Conservation (phyloP, 2,888 invertebrate genomes). For the Erynnis tages region DNA sequence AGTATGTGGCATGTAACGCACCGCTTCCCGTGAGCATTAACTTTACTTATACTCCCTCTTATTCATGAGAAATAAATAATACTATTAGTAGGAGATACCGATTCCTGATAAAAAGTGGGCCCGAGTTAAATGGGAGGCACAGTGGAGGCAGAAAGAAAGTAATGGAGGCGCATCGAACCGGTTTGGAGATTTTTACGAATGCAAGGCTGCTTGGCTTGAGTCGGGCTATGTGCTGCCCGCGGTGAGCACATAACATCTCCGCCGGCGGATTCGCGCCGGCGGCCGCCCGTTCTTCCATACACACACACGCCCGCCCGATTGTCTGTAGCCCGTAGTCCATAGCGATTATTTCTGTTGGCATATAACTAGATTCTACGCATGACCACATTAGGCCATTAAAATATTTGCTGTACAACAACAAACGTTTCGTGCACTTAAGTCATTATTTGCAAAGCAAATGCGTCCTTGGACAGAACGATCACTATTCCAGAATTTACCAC, state of each 20-base stretch:
- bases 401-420: slow-evolving; percentile 61
- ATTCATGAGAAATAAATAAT: slow-evolving; percentile 82
- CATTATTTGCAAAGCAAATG: slow-evolving; percentile 56
- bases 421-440: slow-evolving; percentile 50
- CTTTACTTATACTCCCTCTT: slow-evolving; percentile 77
- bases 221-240: slow-evolving; percentile 68
- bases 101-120: slow-evolving; percentile 81
- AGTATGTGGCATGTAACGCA: slow-evolving; percentile 72
- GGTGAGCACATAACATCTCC: slow-evolving; percentile 72
- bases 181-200: slow-evolving; percentile 81
- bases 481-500: slow-evolving; percentile 63
- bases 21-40: slow-evolving; percentile 75
- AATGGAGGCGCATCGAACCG: slow-evolving; percentile 80
- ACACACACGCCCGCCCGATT: slow-evolving; percentile 47
- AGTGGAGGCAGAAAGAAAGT: slow-evolving; percentile 80
- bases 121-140: slow-evolving; percentile 81
- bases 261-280: slow-evolving; percentile 73
- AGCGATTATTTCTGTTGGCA: slow-evolving; percentile 60
- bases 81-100: slow-evolving; percentile 81
- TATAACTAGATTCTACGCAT: slow-evolving; percentile 66
- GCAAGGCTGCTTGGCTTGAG: slow-evolving; percentile 72
- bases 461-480: slow-evolving; percentile 52
- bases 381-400: slow-evolving; percentile 61
- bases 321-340: slow-evolving; percentile 41
- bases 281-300: slow-evolving; percentile 67